Evolutionary conservation across 2,797 vertebrate genomes (phyloP).

Genomic region (Darevskia nairensis): DNA sequence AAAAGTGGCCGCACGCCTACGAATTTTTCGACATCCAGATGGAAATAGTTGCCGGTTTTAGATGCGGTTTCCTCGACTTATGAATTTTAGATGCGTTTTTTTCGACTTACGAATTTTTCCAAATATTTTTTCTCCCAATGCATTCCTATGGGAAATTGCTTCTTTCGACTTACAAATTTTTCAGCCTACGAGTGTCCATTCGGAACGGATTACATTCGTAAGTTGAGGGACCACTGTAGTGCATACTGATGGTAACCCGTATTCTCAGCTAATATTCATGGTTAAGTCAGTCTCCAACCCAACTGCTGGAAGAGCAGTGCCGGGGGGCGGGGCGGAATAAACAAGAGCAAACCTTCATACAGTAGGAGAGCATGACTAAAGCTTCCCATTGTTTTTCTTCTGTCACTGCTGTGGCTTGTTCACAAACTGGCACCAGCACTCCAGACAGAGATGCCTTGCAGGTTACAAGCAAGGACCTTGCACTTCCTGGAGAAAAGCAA

Average conservation of each 20-base stretch:
- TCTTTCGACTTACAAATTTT: too few relatives aligned
- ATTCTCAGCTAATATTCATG: neutral
- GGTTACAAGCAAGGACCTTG: neutral
- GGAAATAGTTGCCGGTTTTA: too few relatives aligned
- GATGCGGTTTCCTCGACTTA: too few relatives aligned
- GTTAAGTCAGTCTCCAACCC: neutral
- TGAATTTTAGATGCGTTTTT: too few relatives aligned
- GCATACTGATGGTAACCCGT: neutral
- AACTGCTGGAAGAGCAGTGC: neutral
- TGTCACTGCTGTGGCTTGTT: neutral
- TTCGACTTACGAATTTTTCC: too few relatives aligned
- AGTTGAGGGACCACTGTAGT: too few relatives aligned
- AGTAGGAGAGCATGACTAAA: slow-evolving; percentile 1
- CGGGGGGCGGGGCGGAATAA: neutral
- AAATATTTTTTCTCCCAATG: too few relatives aligned
- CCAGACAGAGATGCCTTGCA: neutral
- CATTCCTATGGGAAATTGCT: too few relatives aligned
- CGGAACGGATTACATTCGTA: too few relatives aligned
- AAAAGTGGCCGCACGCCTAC: too few relatives aligned
- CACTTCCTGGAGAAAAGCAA: slow-evolving; percentile 5
- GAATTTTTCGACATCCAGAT: too few relatives aligned
- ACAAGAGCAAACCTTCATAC: neutral
- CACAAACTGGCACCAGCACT: neutral
- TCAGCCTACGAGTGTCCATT: too few relatives aligned
- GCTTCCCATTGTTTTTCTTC: neutral